Evolutionary conservation across 2,113 vertebrate genomes (phyloP).

Genomic region (Siphamia tubifer): DNA sequence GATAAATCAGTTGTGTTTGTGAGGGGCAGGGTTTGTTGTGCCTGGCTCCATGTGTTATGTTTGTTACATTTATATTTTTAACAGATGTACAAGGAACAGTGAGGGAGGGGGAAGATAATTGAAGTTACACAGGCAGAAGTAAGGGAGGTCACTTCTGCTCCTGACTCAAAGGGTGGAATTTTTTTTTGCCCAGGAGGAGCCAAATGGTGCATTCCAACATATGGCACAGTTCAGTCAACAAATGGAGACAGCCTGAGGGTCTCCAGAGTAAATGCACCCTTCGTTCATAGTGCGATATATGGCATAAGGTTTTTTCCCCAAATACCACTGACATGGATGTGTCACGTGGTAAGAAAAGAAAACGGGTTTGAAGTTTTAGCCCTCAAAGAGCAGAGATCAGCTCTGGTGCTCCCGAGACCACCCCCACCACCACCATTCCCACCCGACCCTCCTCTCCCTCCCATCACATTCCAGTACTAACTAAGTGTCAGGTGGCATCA

Average conservation of each 20-base stretch:
- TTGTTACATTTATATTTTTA: not conserved
- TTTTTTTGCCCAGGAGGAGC: conserved; percentile 37
- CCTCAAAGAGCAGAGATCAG: conserved; percentile 32
- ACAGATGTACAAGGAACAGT: conserved; percentile 15
- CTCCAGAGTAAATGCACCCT: too few relatives aligned
- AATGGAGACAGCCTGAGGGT: conserved; percentile 52
- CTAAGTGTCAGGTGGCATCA: conserved; percentile 78
- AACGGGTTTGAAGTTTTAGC: not conserved
- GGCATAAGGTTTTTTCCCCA: not conserved
- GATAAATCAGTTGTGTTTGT: too few relatives aligned
- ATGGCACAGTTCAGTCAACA: conserved; percentile 67
- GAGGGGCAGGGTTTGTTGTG: too few relatives aligned
- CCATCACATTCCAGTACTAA: conserved; percentile 74
- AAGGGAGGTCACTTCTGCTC: conserved; percentile 32
- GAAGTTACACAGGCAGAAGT: conserved; percentile 7
- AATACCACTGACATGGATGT: not conserved
- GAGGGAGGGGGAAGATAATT: conserved; percentile 13
- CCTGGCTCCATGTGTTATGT: too few relatives aligned
- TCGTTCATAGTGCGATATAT: too few relatives aligned
- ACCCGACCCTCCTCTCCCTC: conserved; percentile 15
- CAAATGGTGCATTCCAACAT: conserved; percentile 64
- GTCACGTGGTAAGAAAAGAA: not conserved
- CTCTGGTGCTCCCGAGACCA: conserved; percentile 40
- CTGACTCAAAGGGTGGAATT: conserved; percentile 15
- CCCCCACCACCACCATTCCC: too few relatives aligned